Evolutionary conservation across 2,888 invertebrate genomes (phyloP).

Genomic region (Rhamnusium bicolor): DNA sequence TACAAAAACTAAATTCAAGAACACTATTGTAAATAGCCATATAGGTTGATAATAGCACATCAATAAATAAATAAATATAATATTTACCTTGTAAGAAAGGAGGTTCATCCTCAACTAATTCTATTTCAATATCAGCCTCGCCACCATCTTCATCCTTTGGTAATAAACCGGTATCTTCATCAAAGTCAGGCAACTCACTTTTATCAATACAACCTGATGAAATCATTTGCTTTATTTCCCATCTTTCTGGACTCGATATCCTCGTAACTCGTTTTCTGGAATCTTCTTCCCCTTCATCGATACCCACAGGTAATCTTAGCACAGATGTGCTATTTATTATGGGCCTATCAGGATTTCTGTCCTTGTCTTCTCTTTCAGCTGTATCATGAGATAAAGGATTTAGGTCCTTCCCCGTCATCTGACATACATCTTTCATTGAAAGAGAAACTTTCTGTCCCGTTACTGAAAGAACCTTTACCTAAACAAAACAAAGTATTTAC

Average conservation of each 20-base stretch:
- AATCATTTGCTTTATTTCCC: slow-evolving; percentile 99
- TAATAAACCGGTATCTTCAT: slow-evolving; percentile 94
- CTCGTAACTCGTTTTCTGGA: slow-evolving; percentile 89
- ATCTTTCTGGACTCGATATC: slow-evolving; percentile 96
- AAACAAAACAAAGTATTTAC: too few species aligned
- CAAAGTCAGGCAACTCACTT: slow-evolving; percentile 96
- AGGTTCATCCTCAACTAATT: slow-evolving; percentile 98
- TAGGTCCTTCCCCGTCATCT: slow-evolving; percentile 93
- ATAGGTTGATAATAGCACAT: too few species aligned
- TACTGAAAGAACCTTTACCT: slow-evolving; percentile 90
- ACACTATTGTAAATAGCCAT: too few species aligned
- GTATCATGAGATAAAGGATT: slow-evolving; percentile 87
- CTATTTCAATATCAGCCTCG: slow-evolving; percentile 98
- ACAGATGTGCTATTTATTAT: slow-evolving; percentile 75
- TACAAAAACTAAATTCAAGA: too few species aligned
- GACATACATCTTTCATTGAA: slow-evolving; percentile 98
- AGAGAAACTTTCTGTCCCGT: slow-evolving; percentile 96
- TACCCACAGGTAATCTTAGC: slow-evolving; percentile 66
- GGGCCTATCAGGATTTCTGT: slow-evolving; percentile 95
- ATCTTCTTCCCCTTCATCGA: slow-evolving; percentile 86
- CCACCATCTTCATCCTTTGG: slow-evolving; percentile 94
- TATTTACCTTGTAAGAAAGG: slow-evolving; percentile 88
- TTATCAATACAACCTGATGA: slow-evolving; percentile 93
- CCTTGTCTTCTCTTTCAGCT: slow-evolving; percentile 79
- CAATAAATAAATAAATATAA: neutral